Evolutionary conservation across 2,113 vertebrate genomes (phyloP), one percentile per base, ranked within the genome.

Genomic region (Pelecanus crispus): DNA sequence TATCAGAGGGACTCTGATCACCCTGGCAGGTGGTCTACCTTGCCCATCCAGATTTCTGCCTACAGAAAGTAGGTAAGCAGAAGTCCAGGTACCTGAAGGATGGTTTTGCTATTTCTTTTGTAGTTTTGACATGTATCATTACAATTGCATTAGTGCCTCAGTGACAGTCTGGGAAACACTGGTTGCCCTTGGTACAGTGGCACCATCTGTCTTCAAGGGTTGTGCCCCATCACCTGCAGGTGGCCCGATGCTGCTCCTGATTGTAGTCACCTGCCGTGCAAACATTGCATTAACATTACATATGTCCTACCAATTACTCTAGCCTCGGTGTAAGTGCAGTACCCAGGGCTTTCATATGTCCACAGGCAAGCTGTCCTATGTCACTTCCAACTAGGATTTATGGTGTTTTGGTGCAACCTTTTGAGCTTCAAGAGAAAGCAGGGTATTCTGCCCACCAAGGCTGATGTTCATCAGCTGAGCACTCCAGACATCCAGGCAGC

Each of bases 211-310:
- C 38, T 53, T 65, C 0, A 0, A 47, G 19, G 34, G 32, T 15
- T 15, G 7, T 11, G 13, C 0, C 0, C 19, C 5, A 1, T 7
- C 18, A 17, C 25, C 29, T 45, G 44, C 49, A 34, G 36, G 44
- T 49, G 17, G 44, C n/a, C 29, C 9, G 0, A 6, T 11, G 9
- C 19, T 34, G 25, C 19, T 86, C n/a, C 38, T 44, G 24, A 14
- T 4, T 10, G 40, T 40, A 56, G 47, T 11, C 25, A 29, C 28
- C 29, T 10, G 28, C 19, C 5, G 38, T 17, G 34, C 32, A 50
- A 44, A 36, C 0, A 2, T 1, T 50, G 38, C 44, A 5, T 8
- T 32, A 47, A 24, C 53, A 8, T 17, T 7, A 3, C 0, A 0
- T 3, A 7, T 36, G 47, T 47, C 31, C 38, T 38, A 13, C 17